Base-by-base conservation (phyloP, 2,113 vertebrate species). In the Oncorhynchus tshawytscha region DNA sequence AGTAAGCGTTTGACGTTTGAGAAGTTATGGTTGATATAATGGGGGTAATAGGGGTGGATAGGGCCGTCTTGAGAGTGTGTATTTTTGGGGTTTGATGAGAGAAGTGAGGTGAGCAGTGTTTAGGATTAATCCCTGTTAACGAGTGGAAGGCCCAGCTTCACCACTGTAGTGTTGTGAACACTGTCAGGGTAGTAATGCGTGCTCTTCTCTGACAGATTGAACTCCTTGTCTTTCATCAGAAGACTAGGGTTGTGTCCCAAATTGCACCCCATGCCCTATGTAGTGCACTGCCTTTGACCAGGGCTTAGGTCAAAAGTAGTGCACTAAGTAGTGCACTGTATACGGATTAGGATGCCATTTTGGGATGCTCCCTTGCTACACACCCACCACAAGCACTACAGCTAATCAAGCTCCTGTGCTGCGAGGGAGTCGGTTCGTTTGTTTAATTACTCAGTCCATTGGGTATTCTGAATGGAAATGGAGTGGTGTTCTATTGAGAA, bases 1-100 rank as follows among this genome's bases (percentile, higher is more conserved):
- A 82, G 57, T 45, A 12, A 45, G 39, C n/a, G 81, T 89, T 91
- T 92, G 89, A 91, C 89, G 88, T 91, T 69, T 70, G 82, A 88
- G 84, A 86, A 86, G 86, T 92, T 88, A 70, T 88, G 84, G 66
- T 86, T 81, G 39, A 45, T 45, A 45, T 45, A 73, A 82, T 75
- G 60, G 71, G 73, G 76, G 81, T 78, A 65, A 75, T 62, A 73
- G 76, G 77, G 78, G 67, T 68, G 71, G 78, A 51, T 51, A 64
- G 70, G 77, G 24, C 57, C 85, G 82, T 9, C 2, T 45, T 45
- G 39, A 45, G 39, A 12, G 9, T 45, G 9, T 45, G 70, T 34
- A 34, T 89, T 88, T 90, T 89, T 76, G 71, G 77, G 75, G 89
- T 81, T 79, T 76, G 82, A 86, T 83, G 80, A 88, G 85, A 87